phyloP scores from a whole-genome alignment of 2,113 vertebrate genomes.

The Percopsis transmontana region DNA sequence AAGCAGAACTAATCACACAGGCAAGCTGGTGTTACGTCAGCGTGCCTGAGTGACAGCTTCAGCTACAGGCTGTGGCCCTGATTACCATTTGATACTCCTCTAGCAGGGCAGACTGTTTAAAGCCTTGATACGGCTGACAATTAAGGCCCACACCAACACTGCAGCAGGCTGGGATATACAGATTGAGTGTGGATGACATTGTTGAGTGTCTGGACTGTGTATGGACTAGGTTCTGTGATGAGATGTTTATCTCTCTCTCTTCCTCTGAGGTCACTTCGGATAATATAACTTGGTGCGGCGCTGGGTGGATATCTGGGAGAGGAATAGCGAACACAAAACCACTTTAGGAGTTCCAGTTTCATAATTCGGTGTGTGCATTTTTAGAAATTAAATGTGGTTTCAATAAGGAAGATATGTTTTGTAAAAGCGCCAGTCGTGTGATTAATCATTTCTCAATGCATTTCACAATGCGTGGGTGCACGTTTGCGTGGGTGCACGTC shows the following conservation, averaged over 20 bases:
- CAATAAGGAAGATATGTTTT: too few species aligned
- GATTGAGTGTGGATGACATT: constrained; percentile 28
- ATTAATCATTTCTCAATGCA: too few species aligned
- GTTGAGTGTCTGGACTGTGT: constrained; percentile 3
- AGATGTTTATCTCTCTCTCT: constrained; percentile 52
- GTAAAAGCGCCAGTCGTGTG: too few species aligned
- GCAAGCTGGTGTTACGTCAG: constrained; percentile 59
- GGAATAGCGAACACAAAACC: background rate
- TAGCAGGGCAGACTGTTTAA: constrained; percentile 14
- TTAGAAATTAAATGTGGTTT: too few species aligned
- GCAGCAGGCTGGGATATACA: constrained; percentile 30
- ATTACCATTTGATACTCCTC: constrained; percentile 64
- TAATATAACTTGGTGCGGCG: constrained; percentile 11
- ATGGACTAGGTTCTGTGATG: constrained; percentile 6
- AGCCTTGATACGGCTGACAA: constrained; percentile 59
- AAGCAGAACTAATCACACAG: constrained; percentile 64
- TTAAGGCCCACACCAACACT: constrained; percentile 47
- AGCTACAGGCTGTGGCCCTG: constrained; percentile 39
- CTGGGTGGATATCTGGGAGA: constrained; percentile 5
- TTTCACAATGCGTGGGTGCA: too few species aligned
- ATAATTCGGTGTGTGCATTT: background rate
- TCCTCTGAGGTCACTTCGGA: constrained; percentile 50
- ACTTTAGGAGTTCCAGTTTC: background rate
- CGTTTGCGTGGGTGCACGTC: too few species aligned
- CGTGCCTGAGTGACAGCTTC: constrained; percentile 41